Base-by-base conservation (phyloP, 2,888 invertebrate genomes). In the Netelia inedita region DNA sequence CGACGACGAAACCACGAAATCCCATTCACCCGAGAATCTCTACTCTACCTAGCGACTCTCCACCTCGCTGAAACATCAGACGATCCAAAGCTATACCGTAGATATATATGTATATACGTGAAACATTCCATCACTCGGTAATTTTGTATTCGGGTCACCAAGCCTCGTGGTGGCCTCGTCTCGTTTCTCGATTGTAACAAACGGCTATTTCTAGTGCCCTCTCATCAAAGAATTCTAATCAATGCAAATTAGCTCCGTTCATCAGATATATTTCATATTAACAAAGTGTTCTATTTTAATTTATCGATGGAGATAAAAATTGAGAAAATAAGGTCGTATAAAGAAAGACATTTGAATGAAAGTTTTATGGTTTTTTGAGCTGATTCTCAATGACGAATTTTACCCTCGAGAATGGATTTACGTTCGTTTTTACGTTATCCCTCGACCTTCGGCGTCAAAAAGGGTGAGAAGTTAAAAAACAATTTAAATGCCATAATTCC, bases 61-160 rank as follows among this genome's bases (percentile, higher is more conserved):
- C 71, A 23, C 16, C 65, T 72, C 71, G 35, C 68, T 68, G 81
- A 81, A 84, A 81, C 81, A 83, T 75, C 74, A 71, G 65, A 83
- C 43, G 55, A 74, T 63, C n/a, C 74, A 50, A 75, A 72, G 63
- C 43, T 76, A 53, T 57, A 66, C 53, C 55, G 41, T 11, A 21
- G 19, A 46, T 19, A 46, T n/a, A 23, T 35, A 28, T 21, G 35
- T 72, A 57, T 57, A 57, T 11, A 46, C 19, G 10, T 59, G 21
- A 41, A 46, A 59, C 46, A 61, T 61, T 23, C 73, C 23, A 74
- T 71, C 59, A 72, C 55, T 57, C 21, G 41, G 71, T 46, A 50
- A 21, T 57, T 72, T 75, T 59, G 35, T 8, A 76, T 84, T 80
- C 83, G 68, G 80, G 80, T 80, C 83, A 80, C 76, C 80, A 80